phyloP scores from a whole-genome alignment of 2,797 vertebrate species.

The Ctenochaetus hawaiiensis region DNA sequence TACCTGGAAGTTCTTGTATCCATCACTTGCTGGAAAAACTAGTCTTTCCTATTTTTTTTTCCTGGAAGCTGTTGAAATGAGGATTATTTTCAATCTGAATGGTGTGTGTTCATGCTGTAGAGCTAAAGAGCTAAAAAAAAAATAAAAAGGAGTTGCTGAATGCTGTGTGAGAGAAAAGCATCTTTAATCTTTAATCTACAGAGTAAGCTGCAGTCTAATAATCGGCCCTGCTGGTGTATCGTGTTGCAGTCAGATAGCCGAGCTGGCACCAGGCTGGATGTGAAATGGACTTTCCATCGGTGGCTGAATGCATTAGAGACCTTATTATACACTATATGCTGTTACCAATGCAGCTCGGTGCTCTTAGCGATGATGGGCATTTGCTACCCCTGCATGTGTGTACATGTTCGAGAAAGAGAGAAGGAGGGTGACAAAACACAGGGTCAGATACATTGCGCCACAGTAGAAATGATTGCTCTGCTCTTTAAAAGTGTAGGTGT shows the following conservation, averaged over 20 bases:
- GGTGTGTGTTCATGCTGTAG: neutral
- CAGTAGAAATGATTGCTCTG: slow-evolving; percentile 14
- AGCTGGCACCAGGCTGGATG: slow-evolving; percentile 56
- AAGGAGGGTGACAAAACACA: neutral
- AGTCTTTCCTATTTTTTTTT: neutral
- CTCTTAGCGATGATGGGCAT: slow-evolving; percentile 41
- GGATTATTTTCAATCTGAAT: neutral
- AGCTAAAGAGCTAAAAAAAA: slow-evolving; percentile 11
- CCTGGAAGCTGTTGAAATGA: neutral
- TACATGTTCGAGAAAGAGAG: slow-evolving; percentile 11
- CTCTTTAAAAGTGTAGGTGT: neutral
- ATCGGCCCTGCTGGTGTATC: slow-evolving; percentile 50
- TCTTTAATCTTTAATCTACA: slow-evolving; percentile 38
- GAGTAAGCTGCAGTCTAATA: slow-evolving; percentile 48
- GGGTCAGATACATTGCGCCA: neutral
- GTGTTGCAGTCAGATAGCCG: slow-evolving; percentile 63
- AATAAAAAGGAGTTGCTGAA: slow-evolving; percentile 1
- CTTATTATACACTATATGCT: slow-evolving; percentile 64
- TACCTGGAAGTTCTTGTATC: neutral
- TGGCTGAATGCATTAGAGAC: slow-evolving; percentile 70
- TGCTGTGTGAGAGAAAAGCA: slow-evolving; percentile 22
- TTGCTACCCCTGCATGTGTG: slow-evolving; percentile 22
- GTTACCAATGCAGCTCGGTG: slow-evolving; percentile 49
- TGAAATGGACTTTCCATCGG: slow-evolving; percentile 67
- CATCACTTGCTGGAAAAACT: neutral